Conservation (phyloP, 2,888 invertebrate genomes). For the Rotaria sp. region DNA sequence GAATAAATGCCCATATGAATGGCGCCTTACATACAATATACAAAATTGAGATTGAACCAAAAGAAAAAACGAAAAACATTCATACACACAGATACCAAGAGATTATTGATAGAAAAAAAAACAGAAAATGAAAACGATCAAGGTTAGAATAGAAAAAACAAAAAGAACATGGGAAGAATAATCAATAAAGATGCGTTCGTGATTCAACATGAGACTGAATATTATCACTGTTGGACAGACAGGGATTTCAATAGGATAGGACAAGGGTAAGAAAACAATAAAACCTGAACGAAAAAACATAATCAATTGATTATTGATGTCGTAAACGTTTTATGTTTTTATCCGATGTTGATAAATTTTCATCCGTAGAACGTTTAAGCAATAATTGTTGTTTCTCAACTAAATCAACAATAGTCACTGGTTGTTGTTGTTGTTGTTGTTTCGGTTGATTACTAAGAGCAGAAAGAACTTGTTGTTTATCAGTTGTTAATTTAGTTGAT, state of each 20-base stretch:
- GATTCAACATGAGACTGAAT: conserved; percentile 15
- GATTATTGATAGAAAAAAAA: neutral
- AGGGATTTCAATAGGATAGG: neutral
- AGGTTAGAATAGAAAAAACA: neutral
- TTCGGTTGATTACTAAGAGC: neutral
- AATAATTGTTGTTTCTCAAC: neutral
- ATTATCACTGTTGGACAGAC: neutral
- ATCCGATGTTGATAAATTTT: neutral
- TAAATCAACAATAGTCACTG: neutral
- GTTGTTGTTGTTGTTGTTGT: neutral
- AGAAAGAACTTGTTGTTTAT: conserved; percentile 13
- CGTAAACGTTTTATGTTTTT: neutral
- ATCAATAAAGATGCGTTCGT: neutral
- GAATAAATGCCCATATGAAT: conserved; percentile 6
- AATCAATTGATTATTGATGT: neutral
- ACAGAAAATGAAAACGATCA: neutral
- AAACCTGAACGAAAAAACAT: neutral
- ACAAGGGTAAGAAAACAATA: neutral
- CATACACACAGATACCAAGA: neutral
- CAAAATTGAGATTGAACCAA: neutral
- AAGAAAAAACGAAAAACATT: neutral
- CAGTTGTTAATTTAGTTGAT: neutral
- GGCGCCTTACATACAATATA: conserved; percentile 17
- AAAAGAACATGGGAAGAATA: neutral
- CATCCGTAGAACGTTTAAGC: neutral